Conservation (phyloP, 2,797 vertebrate genomes). For the Mastacembelus armatus region DNA sequence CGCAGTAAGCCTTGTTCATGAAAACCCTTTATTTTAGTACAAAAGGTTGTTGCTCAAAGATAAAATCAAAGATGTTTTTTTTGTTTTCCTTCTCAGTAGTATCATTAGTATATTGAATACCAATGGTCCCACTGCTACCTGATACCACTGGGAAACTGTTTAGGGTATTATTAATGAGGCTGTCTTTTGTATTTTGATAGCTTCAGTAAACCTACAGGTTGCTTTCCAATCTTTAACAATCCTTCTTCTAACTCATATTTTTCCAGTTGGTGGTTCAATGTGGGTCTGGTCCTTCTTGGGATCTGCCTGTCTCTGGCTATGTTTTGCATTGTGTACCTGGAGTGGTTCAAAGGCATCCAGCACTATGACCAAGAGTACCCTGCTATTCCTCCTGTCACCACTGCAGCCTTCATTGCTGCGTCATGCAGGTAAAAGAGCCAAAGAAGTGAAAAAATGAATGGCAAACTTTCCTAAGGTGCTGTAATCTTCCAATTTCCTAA, state of each 20-base stretch:
- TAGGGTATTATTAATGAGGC: neutral
- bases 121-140: neutral
- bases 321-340: slow-evolving; percentile 95
- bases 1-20: neutral
- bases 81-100: neutral
- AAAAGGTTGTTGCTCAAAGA: neutral
- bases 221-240: neutral
- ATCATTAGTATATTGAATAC: neutral
- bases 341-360: slow-evolving; percentile 90
- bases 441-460: neutral
- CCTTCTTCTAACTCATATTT: slow-evolving; percentile 9
- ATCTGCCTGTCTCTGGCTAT: slow-evolving; percentile 86
- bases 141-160: slow-evolving; percentile 2
- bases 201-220: neutral
- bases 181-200: slow-evolving; percentile 15
- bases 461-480: neutral
- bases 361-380: slow-evolving; percentile 93
- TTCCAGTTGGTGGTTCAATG: slow-evolving; percentile 91
- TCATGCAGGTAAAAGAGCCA: slow-evolving; percentile 89
- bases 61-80: neutral
- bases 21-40: neutral
- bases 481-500: neutral
- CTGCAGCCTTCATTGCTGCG: slow-evolving; percentile 90
- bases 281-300: slow-evolving; percentile 83
- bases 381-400: slow-evolving; percentile 89